These are phyloP conservation scores for Drosophila grimshawi DNA, from an alignment of 1,140 invertebrate species.

Conservation along the genomic window DNA sequence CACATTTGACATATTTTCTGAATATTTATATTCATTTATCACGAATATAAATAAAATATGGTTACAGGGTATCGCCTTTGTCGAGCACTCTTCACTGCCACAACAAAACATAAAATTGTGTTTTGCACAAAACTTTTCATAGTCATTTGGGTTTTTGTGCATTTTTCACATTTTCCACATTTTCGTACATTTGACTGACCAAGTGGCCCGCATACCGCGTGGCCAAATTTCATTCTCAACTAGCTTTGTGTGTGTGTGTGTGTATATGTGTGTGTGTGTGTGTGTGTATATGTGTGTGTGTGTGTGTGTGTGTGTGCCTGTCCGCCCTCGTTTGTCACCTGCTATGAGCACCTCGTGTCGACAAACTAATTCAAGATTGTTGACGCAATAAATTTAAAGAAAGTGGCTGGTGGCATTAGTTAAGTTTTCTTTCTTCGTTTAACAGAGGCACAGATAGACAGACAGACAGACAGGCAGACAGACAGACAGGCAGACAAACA, in stretches of 20 bases:
- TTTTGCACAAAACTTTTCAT: not conserved
- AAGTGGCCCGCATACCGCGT: slow-evolving; percentile 34
- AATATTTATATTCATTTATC: too few species aligned
- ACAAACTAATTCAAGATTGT: slow-evolving; percentile 52
- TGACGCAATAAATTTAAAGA: slow-evolving; percentile 79
- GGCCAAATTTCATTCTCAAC: slow-evolving; percentile 30
- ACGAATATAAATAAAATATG: too few species aligned
- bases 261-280: too few species aligned
- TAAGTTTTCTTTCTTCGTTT: slow-evolving; percentile 59
- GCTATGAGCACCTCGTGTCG: slow-evolving; percentile 61
- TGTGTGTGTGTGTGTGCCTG: slow-evolving; percentile 22
- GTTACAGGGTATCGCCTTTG: not conserved
- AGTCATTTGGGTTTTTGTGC: slow-evolving; percentile 10
- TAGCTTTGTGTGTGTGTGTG: not conserved
- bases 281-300: too few species aligned
- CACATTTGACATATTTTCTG: too few species aligned
- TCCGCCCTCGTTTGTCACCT: slow-evolving; percentile 62
- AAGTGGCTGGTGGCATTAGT: slow-evolving; percentile 55
- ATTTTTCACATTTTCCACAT: slow-evolving; percentile 26
- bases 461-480: not conserved
- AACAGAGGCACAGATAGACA: slow-evolving; percentile 12
- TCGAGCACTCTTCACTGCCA: too few species aligned
- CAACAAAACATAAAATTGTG: not conserved
- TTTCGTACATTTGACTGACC: slow-evolving; percentile 12
- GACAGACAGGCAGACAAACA: slow-evolving; percentile 9